Evolutionary conservation across 2,888 invertebrate species (phyloP).

Genomic region (Lasioglossum vierecki): DNA sequence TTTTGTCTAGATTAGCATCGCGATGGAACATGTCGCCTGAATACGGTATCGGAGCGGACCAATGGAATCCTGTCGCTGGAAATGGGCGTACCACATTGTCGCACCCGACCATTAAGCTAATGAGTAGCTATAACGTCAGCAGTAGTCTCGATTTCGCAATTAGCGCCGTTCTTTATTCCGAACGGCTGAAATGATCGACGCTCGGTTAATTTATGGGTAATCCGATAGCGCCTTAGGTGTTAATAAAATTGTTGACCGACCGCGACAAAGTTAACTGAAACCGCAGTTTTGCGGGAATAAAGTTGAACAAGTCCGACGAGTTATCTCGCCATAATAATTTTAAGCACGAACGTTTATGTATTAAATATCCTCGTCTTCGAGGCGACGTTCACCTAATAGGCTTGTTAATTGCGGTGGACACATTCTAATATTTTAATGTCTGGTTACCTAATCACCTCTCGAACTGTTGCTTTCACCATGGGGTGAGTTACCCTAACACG

Average conservation of each 20-base stretch:
- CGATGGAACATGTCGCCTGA: conserved; percentile 23
- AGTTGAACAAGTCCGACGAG: not conserved
- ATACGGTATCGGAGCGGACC: not conserved
- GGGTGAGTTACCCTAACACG: not conserved
- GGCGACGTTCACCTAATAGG: not conserved
- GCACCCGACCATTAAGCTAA: conserved; percentile 66
- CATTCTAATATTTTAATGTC: not conserved
- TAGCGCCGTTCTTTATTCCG: conserved; percentile 19
- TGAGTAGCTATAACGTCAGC: conserved; percentile 52
- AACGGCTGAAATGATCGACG: conserved; percentile 24
- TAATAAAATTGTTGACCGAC: not conserved
- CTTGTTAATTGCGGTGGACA: not conserved
- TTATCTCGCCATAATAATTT: conserved; percentile 18
- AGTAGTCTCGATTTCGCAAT: conserved; percentile 38
- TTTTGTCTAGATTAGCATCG: conserved; percentile 20
- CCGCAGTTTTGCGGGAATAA: not conserved
- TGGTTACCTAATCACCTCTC: not conserved
- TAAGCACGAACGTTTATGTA: not conserved
- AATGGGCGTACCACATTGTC: conserved; percentile 62
- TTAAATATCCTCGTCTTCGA: conserved; percentile 2
- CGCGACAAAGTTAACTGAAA: not conserved
- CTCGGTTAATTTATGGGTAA: conserved; percentile 24
- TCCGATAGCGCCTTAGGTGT: not conserved
- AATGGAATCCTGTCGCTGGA: conserved; percentile 29
- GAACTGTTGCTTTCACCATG: not conserved